Evolutionary conservation across 2,888 invertebrate genomes (phyloP).

Genomic region (Protodeltote pygarga): DNA sequence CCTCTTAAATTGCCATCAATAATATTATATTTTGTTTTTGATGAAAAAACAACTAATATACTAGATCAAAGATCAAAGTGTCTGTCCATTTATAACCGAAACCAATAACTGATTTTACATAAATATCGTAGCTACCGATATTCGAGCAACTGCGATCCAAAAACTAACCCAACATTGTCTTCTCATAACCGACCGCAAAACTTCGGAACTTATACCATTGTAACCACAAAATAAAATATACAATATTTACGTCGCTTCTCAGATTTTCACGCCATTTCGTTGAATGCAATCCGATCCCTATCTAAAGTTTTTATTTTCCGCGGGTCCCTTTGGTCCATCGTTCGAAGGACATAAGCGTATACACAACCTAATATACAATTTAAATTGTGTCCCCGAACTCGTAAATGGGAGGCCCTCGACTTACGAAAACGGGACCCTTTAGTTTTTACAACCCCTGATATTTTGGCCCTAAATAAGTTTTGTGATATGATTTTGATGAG

Average conservation of each 20-base stretch:
- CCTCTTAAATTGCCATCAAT: constrained; percentile 54
- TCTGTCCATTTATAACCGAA: too few species aligned
- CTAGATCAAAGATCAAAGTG: not conserved
- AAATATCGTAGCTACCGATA: constrained; percentile 3
- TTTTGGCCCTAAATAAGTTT: constrained; percentile 60
- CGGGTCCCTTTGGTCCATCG: constrained; percentile 55
- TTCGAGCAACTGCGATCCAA: constrained; percentile 10
- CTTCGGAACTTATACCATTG: constrained; percentile 39
- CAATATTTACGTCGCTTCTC: constrained; percentile 48
- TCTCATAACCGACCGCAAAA: constrained; percentile 38
- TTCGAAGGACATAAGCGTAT: constrained; percentile 45
- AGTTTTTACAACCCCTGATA: constrained; percentile 68
- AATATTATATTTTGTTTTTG: constrained; percentile 57
- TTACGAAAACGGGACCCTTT: constrained; percentile 60
- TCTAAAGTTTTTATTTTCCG: constrained; percentile 69
- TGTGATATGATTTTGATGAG: constrained; percentile 58
- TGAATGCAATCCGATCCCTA: constrained; percentile 63
- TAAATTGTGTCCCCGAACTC: constrained; percentile 73
- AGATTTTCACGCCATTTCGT: constrained; percentile 62
- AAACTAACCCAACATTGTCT: constrained; percentile 23
- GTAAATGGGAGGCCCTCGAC: constrained; percentile 59
- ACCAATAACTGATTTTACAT: too few species aligned
- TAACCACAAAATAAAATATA: constrained; percentile 50
- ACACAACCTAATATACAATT: constrained; percentile 74
- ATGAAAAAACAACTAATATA: constrained; percentile 15